phyloP scores from a whole-genome alignment of 2,113 vertebrate genomes.

The Ploceus nigricollis region DNA sequence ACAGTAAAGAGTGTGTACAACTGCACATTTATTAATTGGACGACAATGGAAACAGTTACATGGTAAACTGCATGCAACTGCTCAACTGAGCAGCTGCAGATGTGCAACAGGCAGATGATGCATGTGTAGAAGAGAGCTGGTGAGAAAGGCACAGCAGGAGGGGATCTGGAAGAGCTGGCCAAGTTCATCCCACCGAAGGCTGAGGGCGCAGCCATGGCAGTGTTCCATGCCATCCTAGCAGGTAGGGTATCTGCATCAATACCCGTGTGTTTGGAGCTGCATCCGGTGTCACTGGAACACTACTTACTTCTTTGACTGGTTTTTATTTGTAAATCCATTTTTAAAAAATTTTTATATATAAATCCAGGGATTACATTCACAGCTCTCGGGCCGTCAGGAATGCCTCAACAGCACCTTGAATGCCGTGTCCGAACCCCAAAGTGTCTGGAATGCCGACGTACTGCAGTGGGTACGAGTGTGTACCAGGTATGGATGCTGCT shows the following conservation, averaged over 20 bases:
- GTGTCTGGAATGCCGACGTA: rapidly evolving
- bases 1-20: not conserved
- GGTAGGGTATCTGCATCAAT: not conserved
- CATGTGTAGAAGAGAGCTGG: not conserved
- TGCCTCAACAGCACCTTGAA: not conserved
- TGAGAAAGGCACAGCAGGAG: not conserved
- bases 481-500: not conserved
- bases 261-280: rapidly evolving
- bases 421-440: rapidly evolving
- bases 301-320: not conserved
- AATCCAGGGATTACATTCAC: not conserved
- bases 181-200: not conserved
- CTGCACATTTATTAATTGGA: not conserved
- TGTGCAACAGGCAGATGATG: rapidly evolving
- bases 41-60: rapidly evolving
- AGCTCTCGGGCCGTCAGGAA: not conserved
- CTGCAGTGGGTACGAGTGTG: not conserved
- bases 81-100: not conserved
- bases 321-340: not conserved
- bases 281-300: too few relatives aligned
- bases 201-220: not conserved
- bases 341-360: rapidly evolving
- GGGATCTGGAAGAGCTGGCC: not conserved
- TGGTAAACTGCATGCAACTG: not conserved
- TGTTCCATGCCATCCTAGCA: not conserved